These are phyloP conservation scores for Pimephales promelas DNA, from an alignment of 2,113 vertebrate genomes.

Conservation along the genomic window DNA sequence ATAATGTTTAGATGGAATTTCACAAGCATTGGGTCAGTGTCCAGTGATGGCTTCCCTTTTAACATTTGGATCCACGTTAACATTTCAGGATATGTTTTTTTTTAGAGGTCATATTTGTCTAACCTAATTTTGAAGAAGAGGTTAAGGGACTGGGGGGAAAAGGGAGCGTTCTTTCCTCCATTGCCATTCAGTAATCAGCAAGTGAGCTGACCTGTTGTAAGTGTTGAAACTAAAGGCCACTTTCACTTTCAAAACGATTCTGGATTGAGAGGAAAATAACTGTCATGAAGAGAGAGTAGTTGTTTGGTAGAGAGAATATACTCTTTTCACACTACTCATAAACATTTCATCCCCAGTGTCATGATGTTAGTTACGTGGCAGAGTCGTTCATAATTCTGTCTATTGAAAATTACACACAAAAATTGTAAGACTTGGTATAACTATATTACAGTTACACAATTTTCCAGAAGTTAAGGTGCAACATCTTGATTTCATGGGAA, in stretches of 20 bases:
- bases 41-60: not conserved
- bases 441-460: too few species aligned
- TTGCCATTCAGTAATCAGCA: not conserved
- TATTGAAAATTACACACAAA: too few species aligned
- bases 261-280: not conserved
- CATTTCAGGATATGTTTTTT: not conserved
- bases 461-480: too few species aligned
- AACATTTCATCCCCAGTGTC: not conserved
- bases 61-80: not conserved
- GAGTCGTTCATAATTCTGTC: too few species aligned
- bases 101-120: not conserved
- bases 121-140: not conserved
- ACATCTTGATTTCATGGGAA: too few species aligned
- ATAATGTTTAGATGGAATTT: not conserved
- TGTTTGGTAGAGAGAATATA: not conserved
- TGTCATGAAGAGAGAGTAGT: not conserved
- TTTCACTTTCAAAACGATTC: not conserved
- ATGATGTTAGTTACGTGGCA: not conserved
- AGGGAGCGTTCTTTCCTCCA: not conserved
- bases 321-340: not conserved
- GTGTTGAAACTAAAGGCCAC: not conserved
- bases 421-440: too few species aligned
- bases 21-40: not conserved
- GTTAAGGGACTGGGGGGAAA: not conserved
- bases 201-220: not conserved